phyloP scores from a whole-genome alignment of 2,113 vertebrate genomes.

The Mesocricetus auratus region DNA sequence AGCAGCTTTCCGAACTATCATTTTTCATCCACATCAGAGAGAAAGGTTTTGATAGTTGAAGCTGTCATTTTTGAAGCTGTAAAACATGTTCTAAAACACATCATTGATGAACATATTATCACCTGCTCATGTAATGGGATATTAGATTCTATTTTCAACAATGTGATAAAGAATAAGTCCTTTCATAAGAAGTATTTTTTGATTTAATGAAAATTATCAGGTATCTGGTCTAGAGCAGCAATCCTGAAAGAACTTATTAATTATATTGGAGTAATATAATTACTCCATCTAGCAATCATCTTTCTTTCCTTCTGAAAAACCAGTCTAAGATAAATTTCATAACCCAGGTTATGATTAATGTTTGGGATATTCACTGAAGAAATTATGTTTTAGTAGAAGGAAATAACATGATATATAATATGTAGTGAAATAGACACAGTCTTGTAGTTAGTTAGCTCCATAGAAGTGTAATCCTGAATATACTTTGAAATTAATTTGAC shows the following conservation, averaged over 20 bases:
- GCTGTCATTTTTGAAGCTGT: conserved; percentile 62
- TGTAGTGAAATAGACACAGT: not conserved
- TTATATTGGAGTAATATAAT: conserved; percentile 60
- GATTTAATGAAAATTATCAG: conserved; percentile 67
- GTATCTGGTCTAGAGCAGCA: conserved; percentile 36
- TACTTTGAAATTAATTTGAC: not conserved
- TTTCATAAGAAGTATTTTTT: conserved; percentile 70
- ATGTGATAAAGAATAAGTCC: conserved; percentile 55
- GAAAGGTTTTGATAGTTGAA: conserved; percentile 67
- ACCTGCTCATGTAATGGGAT: conserved; percentile 60
- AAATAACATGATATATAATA: not conserved
- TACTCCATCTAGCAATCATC: conserved; percentile 61
- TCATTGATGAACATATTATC: conserved; percentile 69
- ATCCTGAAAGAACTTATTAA: conserved; percentile 64
- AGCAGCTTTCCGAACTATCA: conserved; percentile 52
- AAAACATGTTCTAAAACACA: conserved; percentile 64
- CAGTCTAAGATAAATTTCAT: conserved; percentile 22
- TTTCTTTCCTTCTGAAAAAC: conserved; percentile 39
- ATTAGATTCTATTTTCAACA: conserved; percentile 25
- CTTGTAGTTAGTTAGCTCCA: not conserved
- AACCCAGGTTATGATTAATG: conserved; percentile 22
- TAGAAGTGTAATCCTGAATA: not conserved
- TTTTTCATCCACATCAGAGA: conserved; percentile 64
- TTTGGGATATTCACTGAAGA: not conserved
- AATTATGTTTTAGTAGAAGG: not conserved